phyloP scores from a whole-genome alignment of 2,797 vertebrate genomes.

The Galagoides demidoff region DNA sequence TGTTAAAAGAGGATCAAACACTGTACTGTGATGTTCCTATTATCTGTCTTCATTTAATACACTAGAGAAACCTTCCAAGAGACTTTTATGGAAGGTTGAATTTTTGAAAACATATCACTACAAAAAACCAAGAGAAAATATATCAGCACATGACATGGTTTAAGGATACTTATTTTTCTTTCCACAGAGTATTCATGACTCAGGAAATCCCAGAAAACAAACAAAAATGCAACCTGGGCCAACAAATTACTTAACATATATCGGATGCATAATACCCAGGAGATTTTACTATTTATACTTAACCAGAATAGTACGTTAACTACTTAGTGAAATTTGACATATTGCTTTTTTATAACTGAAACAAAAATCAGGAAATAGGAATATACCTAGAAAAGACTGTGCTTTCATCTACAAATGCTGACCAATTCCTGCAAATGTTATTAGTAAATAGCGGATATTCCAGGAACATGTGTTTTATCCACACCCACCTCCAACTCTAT shows the following conservation, averaged over 20 bases:
- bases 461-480: neutral
- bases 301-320: neutral
- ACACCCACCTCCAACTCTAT: slow-evolving; percentile 91
- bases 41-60: neutral
- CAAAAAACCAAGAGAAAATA: neutral
- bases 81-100: neutral
- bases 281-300: slow-evolving; percentile 17
- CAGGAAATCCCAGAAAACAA: slow-evolving; percentile 28
- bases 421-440: neutral
- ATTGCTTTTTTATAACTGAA: slow-evolving; percentile 31
- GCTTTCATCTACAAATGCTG: neutral
- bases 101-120: slow-evolving; percentile 14
- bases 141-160: neutral
- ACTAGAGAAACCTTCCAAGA: neutral
- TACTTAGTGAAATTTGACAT: slow-evolving; percentile 24
- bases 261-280: neutral
- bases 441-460: neutral
- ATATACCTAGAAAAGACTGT: neutral
- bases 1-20: neutral
- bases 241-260: slow-evolving; percentile 14
- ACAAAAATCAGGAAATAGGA: neutral
- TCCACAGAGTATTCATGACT: neutral
- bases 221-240: neutral
- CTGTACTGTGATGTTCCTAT: neutral
- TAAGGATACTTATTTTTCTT: slow-evolving; percentile 41